Base-by-base conservation (phyloP, 2,113 vertebrate genomes). In the Ornithorhynchus anatinus region DNA sequence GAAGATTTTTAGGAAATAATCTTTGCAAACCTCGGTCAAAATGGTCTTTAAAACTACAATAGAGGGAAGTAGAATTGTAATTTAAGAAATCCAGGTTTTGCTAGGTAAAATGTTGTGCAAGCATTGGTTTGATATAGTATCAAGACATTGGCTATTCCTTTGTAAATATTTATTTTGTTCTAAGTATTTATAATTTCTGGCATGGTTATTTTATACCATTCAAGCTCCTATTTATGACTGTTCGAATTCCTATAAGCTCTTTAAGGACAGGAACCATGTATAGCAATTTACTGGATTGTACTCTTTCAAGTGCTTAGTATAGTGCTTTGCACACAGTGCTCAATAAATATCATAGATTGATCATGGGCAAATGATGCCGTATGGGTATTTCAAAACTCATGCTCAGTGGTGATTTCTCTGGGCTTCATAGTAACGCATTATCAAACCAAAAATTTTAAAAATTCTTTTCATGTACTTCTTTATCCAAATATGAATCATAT, bases 101-200 rank as follows among this genome's bases (percentile, higher is more conserved):
- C 20, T 80, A 43, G 1, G 9, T 60, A 19, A 8, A 33, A 54
- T 77, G 23, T 29, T 27, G 8, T 58, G 11, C 54, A 22, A 38
- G 47, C 52, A 70, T 1, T 84, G 11, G 0, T 64, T 14, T 25
- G 57, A 74, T 72, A 60, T 33, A 57, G 10, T 68, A 4, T 31
- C 23, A 56, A 87, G 43, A 64, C 81, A 75, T 60, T 84, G 37
- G 23, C 40, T 84, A 72, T 62, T 47, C 61, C 36, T 82, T 31
- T 64, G 0, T 35, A 85, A 85, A 88, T 85, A 84, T 88, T 85
- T 85, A 64, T 77, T 73, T 64, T 83, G 45, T 70, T 35, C 14
- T 65, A 69, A 86, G 59, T 47, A 20, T 29, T 84, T 84, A 25
- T 2, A 10, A 32, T 71, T 80, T 77, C 53, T 64, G 74, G 72